phyloP scores from a whole-genome alignment of 1,140 invertebrate species.

The Wasmannia auropunctata region DNA sequence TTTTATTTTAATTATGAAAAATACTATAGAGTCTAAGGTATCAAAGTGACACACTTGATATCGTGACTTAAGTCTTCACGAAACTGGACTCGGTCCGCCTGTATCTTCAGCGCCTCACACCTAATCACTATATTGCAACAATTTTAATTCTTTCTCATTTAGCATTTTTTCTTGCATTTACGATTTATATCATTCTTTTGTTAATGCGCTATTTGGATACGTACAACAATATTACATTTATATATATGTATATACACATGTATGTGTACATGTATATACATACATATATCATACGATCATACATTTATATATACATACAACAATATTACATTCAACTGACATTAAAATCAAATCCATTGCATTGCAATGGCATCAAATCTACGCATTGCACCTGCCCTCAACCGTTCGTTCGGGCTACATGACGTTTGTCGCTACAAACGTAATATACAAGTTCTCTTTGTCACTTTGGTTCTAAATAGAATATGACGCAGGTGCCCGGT shows the following conservation, averaged over 20 bases:
- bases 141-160: slow-evolving; percentile 67
- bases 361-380: slow-evolving; percentile 39
- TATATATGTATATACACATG: neutral
- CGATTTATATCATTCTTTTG: slow-evolving; percentile 20
- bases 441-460: slow-evolving; percentile 8
- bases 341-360: slow-evolving; percentile 43
- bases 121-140: slow-evolving; percentile 74
- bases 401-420: neutral
- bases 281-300: slow-evolving; percentile 8
- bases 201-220: neutral
- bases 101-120: neutral
- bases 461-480: slow-evolving; percentile 23
- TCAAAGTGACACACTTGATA: neutral
- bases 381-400: slow-evolving; percentile 24
- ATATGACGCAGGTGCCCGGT: slow-evolving; percentile 39
- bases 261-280: neutral
- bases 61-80: neutral
- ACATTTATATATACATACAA: slow-evolving; percentile 18
- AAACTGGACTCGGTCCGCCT: neutral
- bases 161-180: slow-evolving; percentile 27
- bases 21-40: neutral
- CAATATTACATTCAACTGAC: slow-evolving; percentile 38
- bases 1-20: neutral
- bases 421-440: neutral
- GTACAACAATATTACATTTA: slow-evolving; percentile 17